Evolutionary conservation across 2,888 invertebrate species (phyloP).

Genomic region (Megamerina dolium): DNA sequence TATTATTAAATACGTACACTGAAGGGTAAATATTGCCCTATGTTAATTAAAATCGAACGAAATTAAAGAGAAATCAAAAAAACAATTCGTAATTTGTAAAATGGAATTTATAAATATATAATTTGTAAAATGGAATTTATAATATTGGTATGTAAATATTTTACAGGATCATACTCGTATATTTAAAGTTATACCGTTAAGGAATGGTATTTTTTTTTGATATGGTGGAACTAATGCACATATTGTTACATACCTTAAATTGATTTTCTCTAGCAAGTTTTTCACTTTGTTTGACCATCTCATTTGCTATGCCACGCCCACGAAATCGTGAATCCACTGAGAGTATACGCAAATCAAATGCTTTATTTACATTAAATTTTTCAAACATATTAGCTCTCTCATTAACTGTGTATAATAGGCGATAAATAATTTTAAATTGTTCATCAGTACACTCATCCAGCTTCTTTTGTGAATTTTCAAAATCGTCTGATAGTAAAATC

Average conservation of each 20-base stretch:
- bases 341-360: constrained; percentile 75
- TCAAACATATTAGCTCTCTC: constrained; percentile 63
- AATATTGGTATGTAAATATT: no score
- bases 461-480: constrained; percentile 62
- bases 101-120: no score
- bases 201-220: no score
- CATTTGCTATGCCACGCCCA: constrained; percentile 69
- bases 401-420: constrained; percentile 66
- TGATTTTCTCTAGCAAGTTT: constrained; percentile 60
- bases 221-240: no score
- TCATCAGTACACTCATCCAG: constrained; percentile 59
- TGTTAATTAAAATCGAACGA: neutral
- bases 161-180: no score
- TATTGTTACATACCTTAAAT: constrained; percentile 67
- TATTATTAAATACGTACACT: neutral
- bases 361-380: constrained; percentile 60
- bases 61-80: no score
- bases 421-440: constrained; percentile 73
- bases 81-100: no score
- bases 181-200: no score
- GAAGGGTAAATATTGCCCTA: neutral
- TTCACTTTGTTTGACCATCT: constrained; percentile 63
- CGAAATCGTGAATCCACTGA: constrained; percentile 65
- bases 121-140: no score
- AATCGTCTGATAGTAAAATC: constrained; percentile 65